phyloP scores from a whole-genome alignment of 2,113 vertebrate genomes.

The Carollia perspicillata region DNA sequence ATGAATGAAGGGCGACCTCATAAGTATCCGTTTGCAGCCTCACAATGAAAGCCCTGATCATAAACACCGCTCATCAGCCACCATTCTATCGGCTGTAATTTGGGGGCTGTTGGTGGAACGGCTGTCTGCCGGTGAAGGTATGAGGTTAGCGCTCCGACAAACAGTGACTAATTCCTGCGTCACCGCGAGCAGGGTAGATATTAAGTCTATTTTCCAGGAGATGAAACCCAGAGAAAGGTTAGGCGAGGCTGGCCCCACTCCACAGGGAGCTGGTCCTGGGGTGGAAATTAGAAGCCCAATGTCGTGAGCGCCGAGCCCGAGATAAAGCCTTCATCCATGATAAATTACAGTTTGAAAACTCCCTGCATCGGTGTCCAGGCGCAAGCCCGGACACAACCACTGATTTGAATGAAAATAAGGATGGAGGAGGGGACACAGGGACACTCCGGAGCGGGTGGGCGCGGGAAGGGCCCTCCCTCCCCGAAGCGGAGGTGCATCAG shows the following conservation, averaged over 20 bases:
- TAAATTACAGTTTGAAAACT: conserved; percentile 44
- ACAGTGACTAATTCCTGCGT: conserved; percentile 35
- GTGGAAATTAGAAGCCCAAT: conserved; percentile 32
- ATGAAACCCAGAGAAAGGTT: conserved; percentile 21
- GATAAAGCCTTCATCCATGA: conserved; percentile 53
- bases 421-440: neutral
- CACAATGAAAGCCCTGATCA: neutral
- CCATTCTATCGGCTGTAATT: neutral
- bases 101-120: neutral
- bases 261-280: neutral
- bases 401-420: neutral
- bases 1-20: conserved; percentile 52
- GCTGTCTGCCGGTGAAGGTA: neutral
- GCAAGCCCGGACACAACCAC: neutral
- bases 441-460: rapidly evolving
- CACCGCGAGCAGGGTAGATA: neutral
- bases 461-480: no score
- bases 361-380: neutral
- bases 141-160: neutral
- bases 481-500: neutral
- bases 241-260: neutral
- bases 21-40: neutral
- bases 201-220: conserved; percentile 47
- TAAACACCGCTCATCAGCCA: neutral
- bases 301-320: neutral